Conservation (phyloP, 2,888 invertebrate species). For the Drosophila leonis region DNA sequence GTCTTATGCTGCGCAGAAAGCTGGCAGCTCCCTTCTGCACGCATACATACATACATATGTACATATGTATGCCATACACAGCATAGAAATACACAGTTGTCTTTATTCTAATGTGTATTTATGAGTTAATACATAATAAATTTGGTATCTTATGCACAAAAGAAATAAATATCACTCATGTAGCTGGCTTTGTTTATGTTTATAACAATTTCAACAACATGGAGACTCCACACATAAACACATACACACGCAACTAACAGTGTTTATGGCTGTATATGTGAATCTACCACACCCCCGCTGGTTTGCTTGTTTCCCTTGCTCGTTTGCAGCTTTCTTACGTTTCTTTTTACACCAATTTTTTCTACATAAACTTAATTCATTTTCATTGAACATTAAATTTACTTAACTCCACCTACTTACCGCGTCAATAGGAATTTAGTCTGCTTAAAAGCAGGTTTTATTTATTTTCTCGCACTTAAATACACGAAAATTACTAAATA, state of each 20-base stretch:
- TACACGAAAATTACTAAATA: conserved; percentile 56
- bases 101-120: conserved; percentile 5
- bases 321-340: conserved; percentile 30
- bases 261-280: conserved; percentile 38
- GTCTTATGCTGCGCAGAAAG: conserved; percentile 43
- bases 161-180: conserved; percentile 1
- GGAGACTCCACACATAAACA: conserved; percentile 33
- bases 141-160: neutral
- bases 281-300: conserved; percentile 58
- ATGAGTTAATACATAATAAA: conserved; percentile 15
- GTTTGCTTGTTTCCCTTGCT: conserved; percentile 21
- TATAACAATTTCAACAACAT: conserved; percentile 26
- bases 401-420: conserved; percentile 74
- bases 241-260: conserved; percentile 27
- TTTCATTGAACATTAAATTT: conserved; percentile 4
- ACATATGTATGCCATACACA: neutral
- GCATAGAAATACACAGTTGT: conserved; percentile 16
- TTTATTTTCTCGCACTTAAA: conserved; percentile 70
- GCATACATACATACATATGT: conserved; percentile 1
- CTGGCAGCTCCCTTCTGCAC: conserved; percentile 32
- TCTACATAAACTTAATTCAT: conserved; percentile 4
- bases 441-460: conserved; percentile 78
- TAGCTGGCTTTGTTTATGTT: conserved; percentile 49
- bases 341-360: conserved; percentile 24
- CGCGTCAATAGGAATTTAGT: conserved; percentile 64